Conservation (phyloP, 2,113 vertebrate genomes). For the Fulmarus glacialis region DNA sequence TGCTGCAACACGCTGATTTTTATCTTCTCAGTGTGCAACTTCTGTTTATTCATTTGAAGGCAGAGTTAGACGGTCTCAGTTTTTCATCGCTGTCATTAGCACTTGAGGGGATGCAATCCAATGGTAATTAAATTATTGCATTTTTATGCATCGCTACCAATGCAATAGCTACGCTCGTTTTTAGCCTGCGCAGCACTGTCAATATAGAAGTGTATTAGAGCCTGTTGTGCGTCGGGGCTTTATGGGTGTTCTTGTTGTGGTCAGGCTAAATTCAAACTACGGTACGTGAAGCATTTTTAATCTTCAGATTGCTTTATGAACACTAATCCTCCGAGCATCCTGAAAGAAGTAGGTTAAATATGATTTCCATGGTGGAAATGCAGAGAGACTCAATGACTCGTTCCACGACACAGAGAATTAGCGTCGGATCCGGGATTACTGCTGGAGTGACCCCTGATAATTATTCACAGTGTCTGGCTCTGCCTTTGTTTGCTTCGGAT, state of each 20-base stretch:
- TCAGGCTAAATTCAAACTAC: background rate
- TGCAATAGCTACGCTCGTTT: rapidly evolving
- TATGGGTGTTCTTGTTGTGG: background rate
- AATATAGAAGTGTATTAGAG: background rate
- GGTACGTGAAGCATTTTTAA: conserved; percentile 5
- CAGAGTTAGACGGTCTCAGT: rapidly evolving
- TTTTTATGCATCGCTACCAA: background rate
- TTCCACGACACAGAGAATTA: background rate
- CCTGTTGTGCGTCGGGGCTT: background rate
- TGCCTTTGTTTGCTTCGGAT: background rate
- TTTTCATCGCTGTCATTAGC: rapidly evolving
- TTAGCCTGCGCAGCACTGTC: background rate
- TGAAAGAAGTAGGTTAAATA: conserved; percentile 48
- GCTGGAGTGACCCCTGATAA: background rate
- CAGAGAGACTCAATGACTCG: background rate
- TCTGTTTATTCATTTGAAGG: background rate
- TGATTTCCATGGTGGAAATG: background rate
- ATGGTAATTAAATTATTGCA: background rate
- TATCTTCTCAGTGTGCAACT: background rate
- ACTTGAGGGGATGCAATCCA: background rate
- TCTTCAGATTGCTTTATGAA: conserved; percentile 8
- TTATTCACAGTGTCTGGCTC: background rate
- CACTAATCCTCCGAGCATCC: conserved; percentile 17
- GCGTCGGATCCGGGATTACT: background rate
- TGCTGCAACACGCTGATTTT: background rate